Percentiles rank a stretch among this genome's conserved stretches.
phyloP scores from a whole-genome alignment of 1,140 invertebrate species.

The Tribolium madens region DNA sequence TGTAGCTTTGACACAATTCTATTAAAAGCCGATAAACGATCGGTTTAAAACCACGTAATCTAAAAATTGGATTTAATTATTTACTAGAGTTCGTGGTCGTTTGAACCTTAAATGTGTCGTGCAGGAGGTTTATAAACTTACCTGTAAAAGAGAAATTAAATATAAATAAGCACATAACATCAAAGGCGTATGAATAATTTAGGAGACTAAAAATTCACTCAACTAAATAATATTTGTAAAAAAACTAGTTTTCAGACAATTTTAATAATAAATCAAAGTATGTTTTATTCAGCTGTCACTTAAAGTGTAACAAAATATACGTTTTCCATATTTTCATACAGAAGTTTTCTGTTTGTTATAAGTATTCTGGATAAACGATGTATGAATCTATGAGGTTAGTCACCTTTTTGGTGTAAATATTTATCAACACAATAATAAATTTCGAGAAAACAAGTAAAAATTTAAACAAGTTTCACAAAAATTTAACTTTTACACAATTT shows the following conservation, averaged over 20 bases:
- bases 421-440: conserved; percentile 15
- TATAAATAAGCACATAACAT: background rate
- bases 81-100: background rate
- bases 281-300: background rate
- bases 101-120: conserved; percentile 5
- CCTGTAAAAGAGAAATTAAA: conserved; percentile 7
- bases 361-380: too few species aligned
- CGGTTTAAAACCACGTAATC: conserved; percentile 21
- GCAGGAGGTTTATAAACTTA: conserved; percentile 6
- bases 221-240: background rate
- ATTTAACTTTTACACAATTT: conserved; percentile 2
- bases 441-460: conserved; percentile 9
- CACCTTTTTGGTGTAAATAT: conserved; percentile 17
- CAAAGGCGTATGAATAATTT: background rate
- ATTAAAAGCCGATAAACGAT: background rate
- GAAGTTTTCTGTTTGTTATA: too few species aligned
- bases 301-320: background rate
- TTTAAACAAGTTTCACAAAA: conserved; percentile 23
- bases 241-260: background rate
- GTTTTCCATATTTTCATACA: too few species aligned
- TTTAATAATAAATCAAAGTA: background rate
- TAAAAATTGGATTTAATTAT: conserved; percentile 18
- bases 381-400: background rate
- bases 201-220: background rate
- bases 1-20: background rate